A percentile compares a stretch with the other conserved stretches of the same genome.
Conservation (phyloP, 2,797 vertebrate species). For the Morus bassanus region DNA sequence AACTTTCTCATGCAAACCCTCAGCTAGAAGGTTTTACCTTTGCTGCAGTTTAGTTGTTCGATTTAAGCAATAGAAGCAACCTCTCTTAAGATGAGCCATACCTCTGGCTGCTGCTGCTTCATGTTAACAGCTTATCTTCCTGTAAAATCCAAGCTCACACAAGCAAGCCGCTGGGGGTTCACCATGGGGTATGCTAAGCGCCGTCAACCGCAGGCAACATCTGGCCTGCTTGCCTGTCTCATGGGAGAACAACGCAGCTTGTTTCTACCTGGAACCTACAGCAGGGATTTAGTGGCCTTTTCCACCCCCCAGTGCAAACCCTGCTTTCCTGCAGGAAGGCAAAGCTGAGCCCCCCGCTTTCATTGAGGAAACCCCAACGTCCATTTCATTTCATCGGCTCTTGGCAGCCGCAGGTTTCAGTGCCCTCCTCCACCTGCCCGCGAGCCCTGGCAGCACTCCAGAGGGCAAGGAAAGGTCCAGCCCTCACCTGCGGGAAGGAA, state of each 20-base stretch:
- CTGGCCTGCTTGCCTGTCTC: too few species aligned
- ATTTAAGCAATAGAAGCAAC: neutral
- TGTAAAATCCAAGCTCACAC: neutral
- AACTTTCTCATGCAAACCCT: neutral
- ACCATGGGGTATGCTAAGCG: neutral
- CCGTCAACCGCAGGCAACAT: neutral
- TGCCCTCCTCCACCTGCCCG: fast-evolving
- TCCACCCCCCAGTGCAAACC: neutral
- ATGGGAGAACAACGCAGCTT: fast-evolving
- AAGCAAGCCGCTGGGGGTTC: neutral
- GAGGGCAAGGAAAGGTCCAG: neutral
- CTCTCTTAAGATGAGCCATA: neutral
- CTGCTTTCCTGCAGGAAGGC: neutral
- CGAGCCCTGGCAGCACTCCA: fast-evolving
- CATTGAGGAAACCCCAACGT: neutral
- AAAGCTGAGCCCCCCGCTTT: fast-evolving
- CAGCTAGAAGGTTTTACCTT: neutral
- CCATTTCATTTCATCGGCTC: neutral
- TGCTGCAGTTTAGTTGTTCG: neutral
- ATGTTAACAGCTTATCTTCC: neutral
- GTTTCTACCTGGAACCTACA: neutral
- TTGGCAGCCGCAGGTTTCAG: neutral
- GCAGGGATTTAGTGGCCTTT: neutral
- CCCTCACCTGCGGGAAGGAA: neutral
- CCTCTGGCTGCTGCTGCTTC: neutral